Conservation (phyloP, 2,888 invertebrate genomes). For the Flabesymbios commensalis region DNA sequence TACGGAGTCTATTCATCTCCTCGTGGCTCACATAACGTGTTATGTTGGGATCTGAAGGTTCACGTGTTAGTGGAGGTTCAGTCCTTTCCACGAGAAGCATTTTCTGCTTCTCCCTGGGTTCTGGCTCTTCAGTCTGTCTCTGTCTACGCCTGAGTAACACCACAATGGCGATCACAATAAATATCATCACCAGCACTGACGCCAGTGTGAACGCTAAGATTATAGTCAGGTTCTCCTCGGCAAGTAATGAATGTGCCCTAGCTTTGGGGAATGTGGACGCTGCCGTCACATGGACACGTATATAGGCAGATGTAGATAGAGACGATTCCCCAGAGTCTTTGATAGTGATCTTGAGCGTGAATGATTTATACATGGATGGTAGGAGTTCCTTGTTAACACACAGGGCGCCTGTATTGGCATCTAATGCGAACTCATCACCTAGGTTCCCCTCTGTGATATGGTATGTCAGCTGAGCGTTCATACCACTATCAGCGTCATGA, state of each 20-base stretch:
- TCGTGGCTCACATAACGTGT: too few species aligned
- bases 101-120: background rate
- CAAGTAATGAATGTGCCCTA: constrained; percentile 5
- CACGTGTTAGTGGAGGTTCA: too few species aligned
- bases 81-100: too few species aligned
- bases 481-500: constrained; percentile 84
- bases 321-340: constrained; percentile 25
- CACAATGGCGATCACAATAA: constrained; percentile 31
- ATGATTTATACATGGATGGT: background rate
- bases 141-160: constrained; percentile 24
- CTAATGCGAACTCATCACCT: constrained; percentile 8
- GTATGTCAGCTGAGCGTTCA: constrained; percentile 86
- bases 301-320: constrained; percentile 9
- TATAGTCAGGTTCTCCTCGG: constrained; percentile 22
- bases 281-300: constrained; percentile 13
- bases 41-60: too few species aligned
- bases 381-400: constrained; percentile 9
- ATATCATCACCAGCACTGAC: constrained; percentile 29
- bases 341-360: constrained; percentile 15
- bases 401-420: constrained; percentile 7
- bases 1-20: too few species aligned
- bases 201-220: constrained; percentile 25
- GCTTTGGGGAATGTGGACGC: constrained; percentile 9
- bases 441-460: constrained; percentile 68
- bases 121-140: background rate